Base-by-base conservation (phyloP, 2,113 vertebrate genomes). In the Crotalus horridus region DNA sequence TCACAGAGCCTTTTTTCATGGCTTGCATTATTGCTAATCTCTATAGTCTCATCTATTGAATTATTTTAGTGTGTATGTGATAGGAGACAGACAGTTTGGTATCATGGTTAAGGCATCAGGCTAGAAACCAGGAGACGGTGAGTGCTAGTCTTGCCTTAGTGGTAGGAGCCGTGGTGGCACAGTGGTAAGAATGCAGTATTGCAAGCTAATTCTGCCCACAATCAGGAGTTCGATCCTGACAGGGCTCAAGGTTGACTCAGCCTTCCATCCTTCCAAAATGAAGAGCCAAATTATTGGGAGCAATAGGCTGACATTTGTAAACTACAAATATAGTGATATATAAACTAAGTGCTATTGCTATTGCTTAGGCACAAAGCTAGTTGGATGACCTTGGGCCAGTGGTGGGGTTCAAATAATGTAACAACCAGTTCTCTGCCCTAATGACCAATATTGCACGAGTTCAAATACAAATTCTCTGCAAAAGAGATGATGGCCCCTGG, bases 1-100 rank as follows among this genome's bases (percentile, higher is more conserved):
- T 69, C 0, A 0, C n/a, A 13, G 43, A 26, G 56, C 56, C 90
- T 94, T 94, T 95, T 96, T 92, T 90, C 64, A 94, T 81, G 26
- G 89, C 93, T 93, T 89, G 59, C 64, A 90, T 55, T 89, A 39
- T 12, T 59, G 92, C 20, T 58, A 24, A 56, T 39, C 33, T 92
- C 8, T 12, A 51, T 4, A 59, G 12, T n/a, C 13, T 86, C 43
- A 26, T 85, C 51, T 33, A 33, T 64, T 81, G 46, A 59, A 39
- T 86, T 46, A n/a, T 81, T 61, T 86, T 46, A 9, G 46, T 86
- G 55, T 20, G 55, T 20, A 48, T 29, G n/a, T 46, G 15, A 13
- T 29, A 12, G 85, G n/a, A 61, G 12, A 69, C 64, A 69, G 4
- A 29, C 11, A 64, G 10, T 64, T 64, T 64, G 61, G 26, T 13